These are phyloP conservation scores for Zhuqinia jingwanae DNA, from an alignment of 2,888 invertebrate species.

Conservation along the genomic window DNA sequence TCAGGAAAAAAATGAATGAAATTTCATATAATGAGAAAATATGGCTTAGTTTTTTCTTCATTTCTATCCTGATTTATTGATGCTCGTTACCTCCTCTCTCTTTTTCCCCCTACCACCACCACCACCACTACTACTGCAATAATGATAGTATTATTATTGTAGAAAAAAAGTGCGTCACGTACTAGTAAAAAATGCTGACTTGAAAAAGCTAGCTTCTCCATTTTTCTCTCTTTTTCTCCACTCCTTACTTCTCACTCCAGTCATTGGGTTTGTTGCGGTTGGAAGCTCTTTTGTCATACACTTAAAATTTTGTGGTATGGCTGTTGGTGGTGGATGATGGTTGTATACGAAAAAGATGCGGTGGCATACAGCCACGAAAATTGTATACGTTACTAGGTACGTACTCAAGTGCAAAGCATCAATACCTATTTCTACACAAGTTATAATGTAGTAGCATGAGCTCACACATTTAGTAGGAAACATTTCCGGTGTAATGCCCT, in stretches of 20 bases:
- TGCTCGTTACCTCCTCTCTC: conserved; percentile 6
- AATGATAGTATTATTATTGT: neutral
- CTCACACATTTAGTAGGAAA: conserved; percentile 24
- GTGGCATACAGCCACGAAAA: conserved; percentile 37
- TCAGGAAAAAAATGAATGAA: conserved; percentile 39
- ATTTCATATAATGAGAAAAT: conserved; percentile 68
- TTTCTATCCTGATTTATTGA: conserved; percentile 70
- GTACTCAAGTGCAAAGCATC: conserved; percentile 28
- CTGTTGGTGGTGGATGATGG: neutral
- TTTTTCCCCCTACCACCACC: conserved; percentile 39
- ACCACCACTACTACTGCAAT: too few species aligned
- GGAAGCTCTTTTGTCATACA: conserved; percentile 45
- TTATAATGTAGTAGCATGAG: too few species aligned
- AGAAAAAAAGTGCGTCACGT: conserved; percentile 23
- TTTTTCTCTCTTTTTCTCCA: conserved; percentile 6
- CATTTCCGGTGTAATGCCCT: conserved; percentile 71
- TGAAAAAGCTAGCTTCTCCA: conserved; percentile 30
- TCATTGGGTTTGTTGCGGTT: conserved; percentile 48
- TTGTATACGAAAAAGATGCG: neutral
- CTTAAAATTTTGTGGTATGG: neutral
- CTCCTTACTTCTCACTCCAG: neutral
- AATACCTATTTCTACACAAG: too few species aligned
- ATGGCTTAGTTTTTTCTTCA: conserved; percentile 58
- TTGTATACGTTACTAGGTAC: neutral
- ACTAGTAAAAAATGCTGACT: conserved; percentile 37